Percentiles rank a stretch among this genome's conserved stretches.
Conservation (phyloP, 2,113 vertebrate genomes). For the Corvus cornix region DNA sequence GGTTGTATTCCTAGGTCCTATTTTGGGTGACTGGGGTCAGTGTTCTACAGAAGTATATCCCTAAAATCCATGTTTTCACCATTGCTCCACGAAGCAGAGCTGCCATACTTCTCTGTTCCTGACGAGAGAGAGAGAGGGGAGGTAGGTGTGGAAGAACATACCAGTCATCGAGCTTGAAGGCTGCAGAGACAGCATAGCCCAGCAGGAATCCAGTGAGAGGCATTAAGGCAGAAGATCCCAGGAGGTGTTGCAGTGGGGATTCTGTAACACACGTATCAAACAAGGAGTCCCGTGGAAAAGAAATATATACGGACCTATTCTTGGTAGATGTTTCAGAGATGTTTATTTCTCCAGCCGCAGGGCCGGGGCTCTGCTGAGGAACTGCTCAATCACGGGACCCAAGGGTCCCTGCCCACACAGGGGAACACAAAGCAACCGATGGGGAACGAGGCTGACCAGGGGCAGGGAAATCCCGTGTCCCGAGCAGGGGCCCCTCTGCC, state of each 20-base stretch:
- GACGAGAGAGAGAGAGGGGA: not conserved
- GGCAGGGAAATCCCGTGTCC: too few relatives aligned
- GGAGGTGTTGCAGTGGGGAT: not conserved
- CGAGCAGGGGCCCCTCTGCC: too few relatives aligned
- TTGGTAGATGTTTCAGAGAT: too few relatives aligned
- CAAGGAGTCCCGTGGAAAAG: too few relatives aligned
- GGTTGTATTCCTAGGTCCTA: not conserved
- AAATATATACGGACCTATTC: too few relatives aligned
- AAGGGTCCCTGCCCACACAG: too few relatives aligned
- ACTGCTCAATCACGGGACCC: too few relatives aligned
- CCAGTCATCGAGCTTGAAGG: constrained; percentile 74
- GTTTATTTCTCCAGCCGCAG: too few relatives aligned
- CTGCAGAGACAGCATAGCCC: constrained; percentile 76
- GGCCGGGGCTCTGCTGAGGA: too few relatives aligned
- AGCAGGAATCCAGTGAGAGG: constrained; percentile 79
- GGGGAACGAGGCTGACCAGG: too few relatives aligned
- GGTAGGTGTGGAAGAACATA: constrained; percentile 49
- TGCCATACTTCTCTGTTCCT: not conserved
- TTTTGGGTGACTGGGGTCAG: not conserved
- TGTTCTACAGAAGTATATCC: not conserved
- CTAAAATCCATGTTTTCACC: not conserved
- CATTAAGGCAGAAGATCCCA: constrained; percentile 78
- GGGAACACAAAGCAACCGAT: too few relatives aligned
- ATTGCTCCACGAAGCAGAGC: not conserved
- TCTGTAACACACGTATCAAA: too few relatives aligned